Conservation (phyloP, 2,113 vertebrate species). For the Stigmatopora nigra region DNA sequence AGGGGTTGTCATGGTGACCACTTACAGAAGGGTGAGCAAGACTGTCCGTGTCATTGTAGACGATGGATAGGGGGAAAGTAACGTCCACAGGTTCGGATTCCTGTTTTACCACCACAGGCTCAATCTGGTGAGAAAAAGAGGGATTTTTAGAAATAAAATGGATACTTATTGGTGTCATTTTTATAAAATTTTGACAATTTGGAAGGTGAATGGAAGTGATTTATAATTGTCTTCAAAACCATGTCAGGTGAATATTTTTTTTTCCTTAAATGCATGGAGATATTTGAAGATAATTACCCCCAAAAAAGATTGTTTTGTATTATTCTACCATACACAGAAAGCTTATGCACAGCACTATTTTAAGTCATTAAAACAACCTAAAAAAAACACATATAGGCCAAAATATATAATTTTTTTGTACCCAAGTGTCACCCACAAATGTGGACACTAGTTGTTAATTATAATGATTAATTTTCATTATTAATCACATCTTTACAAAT, state of each 20-base stretch:
- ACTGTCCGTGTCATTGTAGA: constrained; percentile 84
- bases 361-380: too few species aligned
- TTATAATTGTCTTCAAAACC: too few species aligned
- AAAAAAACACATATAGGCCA: too few species aligned
- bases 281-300: too few species aligned
- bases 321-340: not conserved
- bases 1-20: constrained; percentile 5
- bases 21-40: constrained; percentile 91
- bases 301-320: too few species aligned
- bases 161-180: not conserved
- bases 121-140: constrained; percentile 23
- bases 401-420: too few species aligned
- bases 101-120: constrained; percentile 48
- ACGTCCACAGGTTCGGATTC: constrained; percentile 57
- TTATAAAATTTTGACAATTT: not conserved
- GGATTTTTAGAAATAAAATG: not conserved
- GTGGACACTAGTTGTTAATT: too few species aligned
- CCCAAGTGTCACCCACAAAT: too few species aligned
- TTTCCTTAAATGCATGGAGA: too few species aligned
- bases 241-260: too few species aligned
- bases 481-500: too few species aligned
- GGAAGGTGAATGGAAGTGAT: not conserved
- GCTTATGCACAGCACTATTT: not conserved
- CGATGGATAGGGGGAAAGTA: constrained; percentile 79
- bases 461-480: too few species aligned